These are phyloP conservation scores for Pilophorus perplexus DNA, from an alignment of 2,888 invertebrate species.

Conservation along the genomic window DNA sequence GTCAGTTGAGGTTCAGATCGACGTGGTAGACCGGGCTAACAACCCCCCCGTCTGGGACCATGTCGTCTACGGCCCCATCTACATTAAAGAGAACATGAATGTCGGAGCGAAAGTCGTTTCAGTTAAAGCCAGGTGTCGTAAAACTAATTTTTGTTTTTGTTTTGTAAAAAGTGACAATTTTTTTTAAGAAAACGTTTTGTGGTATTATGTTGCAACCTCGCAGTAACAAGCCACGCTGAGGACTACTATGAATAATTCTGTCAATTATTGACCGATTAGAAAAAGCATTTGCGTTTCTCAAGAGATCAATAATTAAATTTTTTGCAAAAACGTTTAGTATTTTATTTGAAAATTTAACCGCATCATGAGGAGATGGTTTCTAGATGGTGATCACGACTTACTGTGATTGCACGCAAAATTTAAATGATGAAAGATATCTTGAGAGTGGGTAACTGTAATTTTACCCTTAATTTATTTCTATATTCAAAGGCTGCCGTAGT, in stretches of 20 bases:
- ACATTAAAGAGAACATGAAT: constrained; percentile 96
- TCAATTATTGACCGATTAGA: neutral
- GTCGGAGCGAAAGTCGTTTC: constrained; percentile 97
- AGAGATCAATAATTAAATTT: too few species aligned
- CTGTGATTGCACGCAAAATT: too few species aligned
- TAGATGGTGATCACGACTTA: too few species aligned
- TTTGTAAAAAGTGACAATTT: constrained; percentile 27
- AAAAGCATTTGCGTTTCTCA: neutral
- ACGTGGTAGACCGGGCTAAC: constrained; percentile 96
- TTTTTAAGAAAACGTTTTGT: constrained; percentile 15
- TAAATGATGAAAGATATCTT: too few species aligned
- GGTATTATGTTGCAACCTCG: constrained; percentile 37
- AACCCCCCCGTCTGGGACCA: constrained; percentile 97
- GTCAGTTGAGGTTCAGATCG: constrained; percentile 96
- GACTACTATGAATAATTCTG: too few species aligned
- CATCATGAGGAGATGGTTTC: too few species aligned
- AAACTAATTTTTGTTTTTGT: constrained; percentile 44
- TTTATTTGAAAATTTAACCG: too few species aligned
- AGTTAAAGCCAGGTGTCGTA: constrained; percentile 87
- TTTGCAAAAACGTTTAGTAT: too few species aligned
- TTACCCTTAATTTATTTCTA: too few species aligned
- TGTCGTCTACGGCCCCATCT: constrained; percentile 93
- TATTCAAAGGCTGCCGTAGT: too few species aligned
- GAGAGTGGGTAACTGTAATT: too few species aligned
- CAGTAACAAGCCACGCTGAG: constrained; percentile 26